Evolutionary conservation across 2,113 vertebrate species (phyloP).

Genomic region (Eudyptes chrysolophus): DNA sequence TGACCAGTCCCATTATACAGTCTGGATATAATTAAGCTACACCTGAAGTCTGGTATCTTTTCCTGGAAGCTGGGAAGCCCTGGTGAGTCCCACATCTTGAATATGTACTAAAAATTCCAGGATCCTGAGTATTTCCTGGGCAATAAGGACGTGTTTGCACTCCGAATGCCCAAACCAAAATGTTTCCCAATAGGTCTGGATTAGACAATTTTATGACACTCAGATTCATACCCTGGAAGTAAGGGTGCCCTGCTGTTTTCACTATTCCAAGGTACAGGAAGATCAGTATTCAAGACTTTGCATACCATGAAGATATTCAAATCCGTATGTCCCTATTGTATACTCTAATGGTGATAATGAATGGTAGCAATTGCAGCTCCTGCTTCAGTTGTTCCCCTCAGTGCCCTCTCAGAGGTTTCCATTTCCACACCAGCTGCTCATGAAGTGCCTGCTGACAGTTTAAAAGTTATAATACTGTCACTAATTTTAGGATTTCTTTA

Average conservation of each 20-base stretch:
- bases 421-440: neutral
- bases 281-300: neutral
- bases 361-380: neutral
- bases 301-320: neutral
- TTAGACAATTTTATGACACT: neutral
- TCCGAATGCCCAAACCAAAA: neutral
- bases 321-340: neutral
- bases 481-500: neutral
- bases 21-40: neutral
- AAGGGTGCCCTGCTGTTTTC: neutral
- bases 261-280: neutral
- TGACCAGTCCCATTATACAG: neutral
- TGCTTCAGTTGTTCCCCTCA: neutral
- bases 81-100: neutral
- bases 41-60: neutral
- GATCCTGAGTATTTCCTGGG: neutral
- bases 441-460: neutral
- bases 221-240: neutral
- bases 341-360: neutral
- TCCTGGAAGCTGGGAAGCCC: neutral
- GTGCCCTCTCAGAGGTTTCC: neutral
- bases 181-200: neutral
- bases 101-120: neutral
- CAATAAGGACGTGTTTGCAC: neutral
- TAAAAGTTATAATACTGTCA: neutral